These are phyloP conservation scores for Erebia palarica DNA, from an alignment of 2,888 invertebrate species.

Conservation along the genomic window DNA sequence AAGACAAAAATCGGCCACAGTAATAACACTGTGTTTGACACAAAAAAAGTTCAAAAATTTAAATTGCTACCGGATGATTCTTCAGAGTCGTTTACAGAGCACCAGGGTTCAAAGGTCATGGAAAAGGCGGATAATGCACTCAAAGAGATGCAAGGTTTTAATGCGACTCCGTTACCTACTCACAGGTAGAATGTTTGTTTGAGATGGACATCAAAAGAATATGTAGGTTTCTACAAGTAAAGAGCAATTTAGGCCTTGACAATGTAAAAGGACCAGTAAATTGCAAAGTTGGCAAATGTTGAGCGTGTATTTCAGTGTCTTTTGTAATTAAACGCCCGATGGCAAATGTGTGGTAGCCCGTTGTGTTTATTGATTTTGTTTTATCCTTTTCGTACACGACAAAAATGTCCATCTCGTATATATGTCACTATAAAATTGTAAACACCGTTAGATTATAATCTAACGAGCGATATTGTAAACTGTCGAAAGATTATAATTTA, in stretches of 20 bases:
- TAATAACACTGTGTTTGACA: not conserved
- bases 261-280: not conserved
- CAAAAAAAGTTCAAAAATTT: not conserved
- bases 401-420: not conserved
- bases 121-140: conserved; percentile 1
- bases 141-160: not conserved
- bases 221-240: not conserved
- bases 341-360: conserved; percentile 18
- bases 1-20: no score
- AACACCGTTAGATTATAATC: no score
- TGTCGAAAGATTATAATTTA: no score
- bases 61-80: not conserved
- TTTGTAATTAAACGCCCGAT: conserved; percentile 25
- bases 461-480: no score
- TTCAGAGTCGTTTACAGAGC: not conserved
- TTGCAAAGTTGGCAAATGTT: not conserved
- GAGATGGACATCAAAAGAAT: not conserved
- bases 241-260: not conserved
- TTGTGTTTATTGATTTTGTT: conserved; percentile 23
- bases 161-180: not conserved
- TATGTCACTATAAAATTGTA: no score
- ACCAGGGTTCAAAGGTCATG: not conserved
- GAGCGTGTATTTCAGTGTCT: conserved; percentile 19
- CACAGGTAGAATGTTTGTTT: not conserved
- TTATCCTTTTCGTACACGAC: conserved; percentile 1